Base-by-base conservation (phyloP, 2,888 invertebrate genomes). In the Hylaea fasciaria region DNA sequence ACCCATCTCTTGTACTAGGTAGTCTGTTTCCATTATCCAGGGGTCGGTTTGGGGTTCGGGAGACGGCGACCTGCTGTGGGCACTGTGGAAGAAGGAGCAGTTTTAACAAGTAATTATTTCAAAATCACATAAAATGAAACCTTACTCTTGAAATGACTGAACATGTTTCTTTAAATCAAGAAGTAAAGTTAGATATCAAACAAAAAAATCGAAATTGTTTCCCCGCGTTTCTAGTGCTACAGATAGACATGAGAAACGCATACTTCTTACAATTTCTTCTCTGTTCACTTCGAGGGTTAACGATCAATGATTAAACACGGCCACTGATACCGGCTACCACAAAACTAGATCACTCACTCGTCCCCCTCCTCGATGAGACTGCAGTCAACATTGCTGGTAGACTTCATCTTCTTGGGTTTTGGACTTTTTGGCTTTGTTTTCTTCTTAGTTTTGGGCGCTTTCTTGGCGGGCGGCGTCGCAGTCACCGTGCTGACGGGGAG, bases 21-120 rank as follows among this genome's bases (percentile, higher is more conserved):
- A 66, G 48, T 91, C 90, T 0, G 85, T 88, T 16, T 91, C 91
- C 91, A 91, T 91, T n/a, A 79, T 78, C 88, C 87, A 90, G 1
- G 74, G 61, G 32, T 81, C 80, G 0, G 72, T 65, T 2, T 72
- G 22, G 0, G 65, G 63, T 55, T 86, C 87, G 0, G 89, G 88
- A 0, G 89, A 87, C 0, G 89, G 87, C 0, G 89, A 87, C 66
- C 86, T 75, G 64, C 88, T 89, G 68, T 77, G 72, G 0, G 71
- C 78, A 55, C 90, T 90, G 76, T 12, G 47, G 35, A 49, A 43
- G 0, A 40, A 29, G 44, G 0, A 3, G 43, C 0, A 12, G 12
- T 7, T 0, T 9, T 10, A 32, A 1, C 10, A 2, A 14, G 45
- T n/a, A 1, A 10, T 39, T 3, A 28, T 28, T 28, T n/a, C n/a